A percentile compares a stretch with the other conserved stretches of the same genome.
Conservation (phyloP, 2,113 vertebrate species). For the Daboia siamensis region DNA sequence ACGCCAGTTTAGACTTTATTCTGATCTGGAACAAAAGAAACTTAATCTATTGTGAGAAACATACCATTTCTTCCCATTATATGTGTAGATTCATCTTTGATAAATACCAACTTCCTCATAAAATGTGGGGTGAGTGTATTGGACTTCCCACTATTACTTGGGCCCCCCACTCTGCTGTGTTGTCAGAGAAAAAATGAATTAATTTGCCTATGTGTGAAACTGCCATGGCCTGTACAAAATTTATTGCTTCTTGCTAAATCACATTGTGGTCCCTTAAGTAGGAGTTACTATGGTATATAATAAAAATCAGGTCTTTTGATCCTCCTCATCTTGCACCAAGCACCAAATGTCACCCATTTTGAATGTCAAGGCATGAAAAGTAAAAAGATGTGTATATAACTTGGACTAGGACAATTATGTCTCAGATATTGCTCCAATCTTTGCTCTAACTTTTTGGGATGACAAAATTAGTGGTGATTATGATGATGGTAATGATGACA, state of each 20-base stretch:
- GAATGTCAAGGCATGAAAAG: neutral
- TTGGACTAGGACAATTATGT: neutral
- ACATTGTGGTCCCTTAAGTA: neutral
- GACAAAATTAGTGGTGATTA: neutral
- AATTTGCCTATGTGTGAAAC: neutral
- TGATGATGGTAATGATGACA: neutral
- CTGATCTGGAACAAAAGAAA: neutral
- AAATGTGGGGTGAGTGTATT: neutral
- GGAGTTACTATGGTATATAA: neutral
- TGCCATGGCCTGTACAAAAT: neutral
- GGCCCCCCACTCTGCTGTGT: neutral
- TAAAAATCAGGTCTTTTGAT: neutral
- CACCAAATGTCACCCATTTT: neutral
- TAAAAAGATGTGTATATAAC: neutral
- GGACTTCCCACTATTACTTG: neutral
- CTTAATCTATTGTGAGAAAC: neutral
- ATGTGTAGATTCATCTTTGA: neutral
- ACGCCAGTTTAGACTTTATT: neutral
- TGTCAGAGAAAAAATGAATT: neutral
- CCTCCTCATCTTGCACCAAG: neutral
- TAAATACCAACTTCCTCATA: neutral
- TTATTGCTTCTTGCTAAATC: neutral
- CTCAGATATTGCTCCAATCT: no score
- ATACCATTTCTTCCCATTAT: neutral
- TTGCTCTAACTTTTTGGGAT: neutral